Conservation (phyloP, 2,113 vertebrate genomes). For the Antechinus flavipes region DNA sequence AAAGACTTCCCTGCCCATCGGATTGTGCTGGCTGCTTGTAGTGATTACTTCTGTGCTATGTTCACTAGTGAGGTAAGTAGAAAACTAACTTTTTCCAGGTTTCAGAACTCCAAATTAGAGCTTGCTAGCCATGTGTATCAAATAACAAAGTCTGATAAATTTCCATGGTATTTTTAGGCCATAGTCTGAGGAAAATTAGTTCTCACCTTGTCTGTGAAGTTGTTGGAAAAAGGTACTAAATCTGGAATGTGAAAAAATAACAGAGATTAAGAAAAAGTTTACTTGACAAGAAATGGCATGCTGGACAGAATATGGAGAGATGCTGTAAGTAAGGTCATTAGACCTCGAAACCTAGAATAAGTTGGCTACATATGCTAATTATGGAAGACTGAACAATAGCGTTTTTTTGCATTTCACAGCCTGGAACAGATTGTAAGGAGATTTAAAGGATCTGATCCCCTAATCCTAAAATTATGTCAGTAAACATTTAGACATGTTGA, state of each 20-base stretch:
- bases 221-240: neutral
- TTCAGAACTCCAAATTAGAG: too few relatives aligned
- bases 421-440: neutral
- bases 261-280: neutral
- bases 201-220: neutral
- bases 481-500: neutral
- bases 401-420: neutral
- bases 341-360: neutral
- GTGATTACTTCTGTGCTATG: conserved; percentile 99
- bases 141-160: neutral
- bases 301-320: neutral
- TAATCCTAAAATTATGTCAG: neutral
- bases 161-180: neutral
- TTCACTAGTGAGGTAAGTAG: conserved; percentile 97
- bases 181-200: neutral
- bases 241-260: neutral
- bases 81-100: neutral
- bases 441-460: conserved; percentile 1
- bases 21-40: conserved; percentile 98
- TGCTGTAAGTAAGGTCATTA: neutral
- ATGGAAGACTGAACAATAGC: neutral
- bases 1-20: conserved; percentile 97
- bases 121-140: neutral
- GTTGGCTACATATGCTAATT: neutral
- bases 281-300: neutral